These are phyloP conservation scores for Sphenodon punctatus DNA, from an alignment of 2,797 vertebrate genomes.

Conservation along the genomic window DNA sequence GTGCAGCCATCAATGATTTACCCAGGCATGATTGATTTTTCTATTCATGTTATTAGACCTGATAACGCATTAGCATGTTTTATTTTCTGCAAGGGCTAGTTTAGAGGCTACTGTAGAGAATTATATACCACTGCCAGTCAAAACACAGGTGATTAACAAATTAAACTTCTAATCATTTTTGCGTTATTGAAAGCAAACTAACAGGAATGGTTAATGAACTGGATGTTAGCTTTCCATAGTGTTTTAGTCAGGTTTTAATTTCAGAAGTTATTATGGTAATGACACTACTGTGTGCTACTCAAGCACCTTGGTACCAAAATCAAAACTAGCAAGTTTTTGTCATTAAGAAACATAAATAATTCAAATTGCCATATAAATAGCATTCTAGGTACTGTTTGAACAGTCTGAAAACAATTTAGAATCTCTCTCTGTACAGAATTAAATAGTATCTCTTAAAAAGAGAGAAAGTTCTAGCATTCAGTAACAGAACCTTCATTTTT, in stretches of 20 bases:
- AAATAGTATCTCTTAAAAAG: slow-evolving; percentile 40
- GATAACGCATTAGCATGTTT: slow-evolving; percentile 75
- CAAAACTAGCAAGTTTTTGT: slow-evolving; percentile 74
- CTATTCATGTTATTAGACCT: slow-evolving; percentile 74
- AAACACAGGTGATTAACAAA: slow-evolving; percentile 84
- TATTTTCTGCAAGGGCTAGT: slow-evolving; percentile 82
- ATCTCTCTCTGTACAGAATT: slow-evolving; percentile 50
- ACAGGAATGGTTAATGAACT: slow-evolving; percentile 83
- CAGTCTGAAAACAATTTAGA: slow-evolving; percentile 60
- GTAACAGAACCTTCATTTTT: slow-evolving; percentile 42
- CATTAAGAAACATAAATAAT: slow-evolving; percentile 76
- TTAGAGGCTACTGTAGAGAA: slow-evolving; percentile 82
- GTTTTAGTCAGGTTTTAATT: slow-evolving; percentile 85
- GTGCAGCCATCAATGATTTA: slow-evolving; percentile 75
- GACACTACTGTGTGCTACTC: slow-evolving; percentile 78
- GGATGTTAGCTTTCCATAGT: slow-evolving; percentile 81
- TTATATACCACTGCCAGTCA: slow-evolving; percentile 79
- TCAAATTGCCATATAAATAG: slow-evolving; percentile 67
- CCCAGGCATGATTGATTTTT: slow-evolving; percentile 73
- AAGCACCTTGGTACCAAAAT: slow-evolving; percentile 74
- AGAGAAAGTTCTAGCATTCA: background rate
- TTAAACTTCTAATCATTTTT: slow-evolving; percentile 83
- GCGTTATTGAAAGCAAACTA: slow-evolving; percentile 82
- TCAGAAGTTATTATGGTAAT: slow-evolving; percentile 81
- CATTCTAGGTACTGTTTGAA: slow-evolving; percentile 68